Evolutionary conservation across 2,888 invertebrate genomes (phyloP).

Genomic region (Campoplex capitator): DNA sequence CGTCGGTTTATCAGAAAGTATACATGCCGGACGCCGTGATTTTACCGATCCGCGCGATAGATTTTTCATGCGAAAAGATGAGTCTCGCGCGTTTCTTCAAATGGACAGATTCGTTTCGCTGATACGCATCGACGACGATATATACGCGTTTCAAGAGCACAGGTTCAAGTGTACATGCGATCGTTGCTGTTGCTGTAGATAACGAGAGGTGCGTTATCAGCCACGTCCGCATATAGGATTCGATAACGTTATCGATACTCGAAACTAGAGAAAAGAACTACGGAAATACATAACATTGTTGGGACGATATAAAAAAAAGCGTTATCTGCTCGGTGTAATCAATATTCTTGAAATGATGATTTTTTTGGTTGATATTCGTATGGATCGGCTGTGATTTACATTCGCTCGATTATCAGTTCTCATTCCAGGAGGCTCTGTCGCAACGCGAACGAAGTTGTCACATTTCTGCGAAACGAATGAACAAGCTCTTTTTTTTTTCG

Average conservation of each 20-base stretch:
- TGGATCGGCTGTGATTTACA: background rate
- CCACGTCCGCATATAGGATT: background rate
- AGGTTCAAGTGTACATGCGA: constrained; percentile 37
- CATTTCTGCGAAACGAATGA: background rate
- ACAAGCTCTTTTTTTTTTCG: background rate
- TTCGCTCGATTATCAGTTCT: background rate
- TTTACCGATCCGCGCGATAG: constrained; percentile 18
- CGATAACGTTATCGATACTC: constrained; percentile 43
- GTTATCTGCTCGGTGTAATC: background rate
- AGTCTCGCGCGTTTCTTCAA: background rate
- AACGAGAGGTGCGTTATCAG: background rate
- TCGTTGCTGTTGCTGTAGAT: background rate
- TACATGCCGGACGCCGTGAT: background rate
- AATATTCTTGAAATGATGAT: background rate
- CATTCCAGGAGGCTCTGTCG: background rate
- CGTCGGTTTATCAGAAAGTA: background rate
- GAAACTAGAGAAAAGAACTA: background rate
- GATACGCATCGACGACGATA: background rate
- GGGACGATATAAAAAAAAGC: background rate
- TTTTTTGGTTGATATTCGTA: background rate
- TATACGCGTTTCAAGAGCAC: constrained; percentile 34
- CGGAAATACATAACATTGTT: background rate
- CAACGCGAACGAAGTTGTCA: background rate
- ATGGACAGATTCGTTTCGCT: background rate
- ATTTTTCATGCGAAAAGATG: background rate